These are phyloP conservation scores for Hylia prasina DNA, from an alignment of 2,113 vertebrate species.

Conservation along the genomic window DNA sequence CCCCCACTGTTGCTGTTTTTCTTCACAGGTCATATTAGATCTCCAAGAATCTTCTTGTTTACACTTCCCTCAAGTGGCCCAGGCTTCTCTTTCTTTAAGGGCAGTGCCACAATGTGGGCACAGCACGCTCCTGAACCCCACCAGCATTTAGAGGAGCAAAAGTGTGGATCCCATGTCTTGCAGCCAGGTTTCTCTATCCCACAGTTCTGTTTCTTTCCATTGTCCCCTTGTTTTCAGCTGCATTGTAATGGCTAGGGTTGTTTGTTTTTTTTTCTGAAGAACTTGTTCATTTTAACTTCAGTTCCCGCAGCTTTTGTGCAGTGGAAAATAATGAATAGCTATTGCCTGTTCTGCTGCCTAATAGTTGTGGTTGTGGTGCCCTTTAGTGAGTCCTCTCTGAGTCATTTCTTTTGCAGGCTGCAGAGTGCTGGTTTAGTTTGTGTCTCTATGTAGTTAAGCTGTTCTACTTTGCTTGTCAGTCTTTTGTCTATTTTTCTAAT, in stretches of 20 bases:
- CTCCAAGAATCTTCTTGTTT: not conserved
- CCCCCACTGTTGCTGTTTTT: not conserved
- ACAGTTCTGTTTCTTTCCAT: not conserved
- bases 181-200: not conserved
- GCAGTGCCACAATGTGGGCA: not conserved
- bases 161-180: not conserved
- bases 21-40: not conserved
- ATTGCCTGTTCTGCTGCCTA: constrained; percentile 10
- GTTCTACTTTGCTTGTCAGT: not conserved
- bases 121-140: not conserved
- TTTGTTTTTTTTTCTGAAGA: not conserved
- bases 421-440: not conserved
- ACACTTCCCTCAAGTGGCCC: not conserved
- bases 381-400: constrained; percentile 4
- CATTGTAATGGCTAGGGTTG: not conserved
- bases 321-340: constrained; percentile 27
- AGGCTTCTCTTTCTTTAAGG: not conserved
- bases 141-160: not conserved
- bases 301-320: constrained; percentile 17
- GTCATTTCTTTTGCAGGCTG: constrained; percentile 25
- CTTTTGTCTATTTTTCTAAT: not conserved
- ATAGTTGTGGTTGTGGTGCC: not conserved
- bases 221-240: not conserved
- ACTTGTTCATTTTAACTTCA: constrained; percentile 23
- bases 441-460: not conserved